Percentiles rank a stretch among this genome's conserved stretches.
These are phyloP conservation scores for Danio jaintianensis DNA, from an alignment of 2,797 vertebrate species.

Conservation along the genomic window DNA sequence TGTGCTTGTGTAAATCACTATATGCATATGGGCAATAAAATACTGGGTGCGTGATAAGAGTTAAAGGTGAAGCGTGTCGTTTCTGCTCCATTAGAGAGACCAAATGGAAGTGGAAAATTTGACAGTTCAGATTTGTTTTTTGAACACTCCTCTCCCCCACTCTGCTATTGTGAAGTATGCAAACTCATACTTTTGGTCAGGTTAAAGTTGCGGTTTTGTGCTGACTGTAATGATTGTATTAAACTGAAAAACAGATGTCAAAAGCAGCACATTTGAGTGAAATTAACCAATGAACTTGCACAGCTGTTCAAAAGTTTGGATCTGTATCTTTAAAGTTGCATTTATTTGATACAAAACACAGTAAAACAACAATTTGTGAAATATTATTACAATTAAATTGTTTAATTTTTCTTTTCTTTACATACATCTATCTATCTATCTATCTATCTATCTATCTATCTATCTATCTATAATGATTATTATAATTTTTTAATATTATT, in stretches of 20 bases:
- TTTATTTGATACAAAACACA: not conserved
- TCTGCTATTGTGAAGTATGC: not conserved
- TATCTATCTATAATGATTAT: no score
- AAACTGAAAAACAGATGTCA: not conserved
- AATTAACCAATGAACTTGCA: not conserved
- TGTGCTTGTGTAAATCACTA: slow-evolving; percentile 12
- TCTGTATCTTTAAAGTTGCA: not conserved
- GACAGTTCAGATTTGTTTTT: not conserved
- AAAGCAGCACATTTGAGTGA: not conserved
- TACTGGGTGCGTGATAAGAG: not conserved
- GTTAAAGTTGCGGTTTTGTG: not conserved
- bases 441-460: no score
- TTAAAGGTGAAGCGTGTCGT: slow-evolving; percentile 1
- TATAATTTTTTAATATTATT: no score
- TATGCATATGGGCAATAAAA: not conserved
- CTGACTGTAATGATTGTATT: not conserved
- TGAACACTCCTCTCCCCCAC: not conserved
- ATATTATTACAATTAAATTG: not conserved
- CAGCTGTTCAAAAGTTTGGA: not conserved
- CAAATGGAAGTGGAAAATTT: slow-evolving; percentile 1
- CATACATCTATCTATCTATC: no score
- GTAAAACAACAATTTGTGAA: no score
- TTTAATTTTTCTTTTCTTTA: not conserved
- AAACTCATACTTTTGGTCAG: not conserved
- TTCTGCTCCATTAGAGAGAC: not conserved